phyloP scores from a whole-genome alignment of 2,888 invertebrate genomes.

The Eupithecia vulgata region DNA sequence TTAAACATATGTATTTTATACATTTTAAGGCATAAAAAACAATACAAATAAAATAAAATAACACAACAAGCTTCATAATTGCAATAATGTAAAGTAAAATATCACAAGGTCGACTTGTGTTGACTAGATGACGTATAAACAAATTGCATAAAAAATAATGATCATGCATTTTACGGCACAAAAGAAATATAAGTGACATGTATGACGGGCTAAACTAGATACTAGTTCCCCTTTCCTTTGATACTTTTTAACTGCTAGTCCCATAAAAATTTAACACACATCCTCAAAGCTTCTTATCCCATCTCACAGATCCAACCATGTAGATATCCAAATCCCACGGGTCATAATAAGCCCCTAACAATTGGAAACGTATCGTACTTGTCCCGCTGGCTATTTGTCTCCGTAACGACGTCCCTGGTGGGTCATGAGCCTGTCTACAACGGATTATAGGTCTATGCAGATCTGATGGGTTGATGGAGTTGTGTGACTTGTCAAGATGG shows the following conservation, averaged over 20 bases:
- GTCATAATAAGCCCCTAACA: conserved; percentile 34
- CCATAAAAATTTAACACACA: background rate
- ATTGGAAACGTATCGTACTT: conserved; percentile 49
- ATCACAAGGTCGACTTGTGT: too few relatives aligned
- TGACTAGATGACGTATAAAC: too few relatives aligned
- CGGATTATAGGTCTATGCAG: conserved; percentile 38
- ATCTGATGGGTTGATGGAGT: conserved; percentile 22
- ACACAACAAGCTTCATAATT: too few relatives aligned
- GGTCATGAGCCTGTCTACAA: conserved; percentile 30
- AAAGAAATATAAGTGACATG: background rate
- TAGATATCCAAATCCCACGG: conserved; percentile 8
- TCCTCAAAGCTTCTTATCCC: background rate
- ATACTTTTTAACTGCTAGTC: background rate
- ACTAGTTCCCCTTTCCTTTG: background rate
- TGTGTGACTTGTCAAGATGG: background rate
- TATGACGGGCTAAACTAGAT: background rate
- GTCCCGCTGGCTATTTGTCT: conserved; percentile 54
- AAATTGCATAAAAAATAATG: too few relatives aligned
- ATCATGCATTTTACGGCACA: background rate
- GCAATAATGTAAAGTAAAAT: too few relatives aligned
- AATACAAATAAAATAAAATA: too few relatives aligned
- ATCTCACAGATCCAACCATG: background rate
- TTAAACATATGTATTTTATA: too few relatives aligned
- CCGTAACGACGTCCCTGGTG: conserved; percentile 47
- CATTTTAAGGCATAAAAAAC: too few relatives aligned